Percentiles rank a stretch among this genome's conserved stretches.
phyloP scores from a whole-genome alignment of 2,888 invertebrate species.

The Ecliptopera silaceata region DNA sequence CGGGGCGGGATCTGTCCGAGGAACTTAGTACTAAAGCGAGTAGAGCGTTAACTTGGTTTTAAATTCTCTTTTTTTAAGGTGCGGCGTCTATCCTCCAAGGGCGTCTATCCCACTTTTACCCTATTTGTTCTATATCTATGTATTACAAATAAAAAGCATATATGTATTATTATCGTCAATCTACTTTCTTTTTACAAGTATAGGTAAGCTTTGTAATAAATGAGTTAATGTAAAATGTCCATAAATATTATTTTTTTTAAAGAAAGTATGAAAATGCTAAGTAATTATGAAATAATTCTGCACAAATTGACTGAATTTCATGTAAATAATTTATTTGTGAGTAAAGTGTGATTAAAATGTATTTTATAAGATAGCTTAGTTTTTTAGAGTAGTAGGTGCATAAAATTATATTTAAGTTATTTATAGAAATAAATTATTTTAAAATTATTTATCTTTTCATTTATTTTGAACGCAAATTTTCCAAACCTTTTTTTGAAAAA shows the following conservation, averaged over 20 bases:
- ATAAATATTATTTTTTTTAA: neutral
- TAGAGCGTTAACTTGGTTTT: too few relatives aligned
- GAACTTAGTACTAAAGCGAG: too few relatives aligned
- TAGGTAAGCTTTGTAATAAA: too few relatives aligned
- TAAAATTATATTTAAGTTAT: neutral
- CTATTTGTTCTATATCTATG: too few relatives aligned
- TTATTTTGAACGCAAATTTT: neutral
- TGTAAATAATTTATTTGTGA: constrained; percentile 13
- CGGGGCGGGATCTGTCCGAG: too few relatives aligned
- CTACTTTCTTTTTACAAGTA: too few relatives aligned
- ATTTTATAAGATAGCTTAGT: constrained; percentile 11
- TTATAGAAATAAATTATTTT: constrained; percentile 3
- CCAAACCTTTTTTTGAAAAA: too few relatives aligned
- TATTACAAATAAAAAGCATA: too few relatives aligned
- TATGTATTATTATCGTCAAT: too few relatives aligned
- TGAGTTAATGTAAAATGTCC: neutral
- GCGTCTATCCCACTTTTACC: too few relatives aligned
- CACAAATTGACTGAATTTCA: constrained; percentile 18
- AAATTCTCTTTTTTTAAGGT: too few relatives aligned
- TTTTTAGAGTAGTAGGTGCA: constrained; percentile 1
- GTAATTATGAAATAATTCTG: neutral
- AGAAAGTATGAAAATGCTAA: neutral
- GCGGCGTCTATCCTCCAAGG: too few relatives aligned
- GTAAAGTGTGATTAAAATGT: constrained; percentile 20
- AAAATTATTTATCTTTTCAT: neutral